Base-by-base conservation (phyloP, 2,797 vertebrate genomes). In the Phrynocephalus forsythii region DNA sequence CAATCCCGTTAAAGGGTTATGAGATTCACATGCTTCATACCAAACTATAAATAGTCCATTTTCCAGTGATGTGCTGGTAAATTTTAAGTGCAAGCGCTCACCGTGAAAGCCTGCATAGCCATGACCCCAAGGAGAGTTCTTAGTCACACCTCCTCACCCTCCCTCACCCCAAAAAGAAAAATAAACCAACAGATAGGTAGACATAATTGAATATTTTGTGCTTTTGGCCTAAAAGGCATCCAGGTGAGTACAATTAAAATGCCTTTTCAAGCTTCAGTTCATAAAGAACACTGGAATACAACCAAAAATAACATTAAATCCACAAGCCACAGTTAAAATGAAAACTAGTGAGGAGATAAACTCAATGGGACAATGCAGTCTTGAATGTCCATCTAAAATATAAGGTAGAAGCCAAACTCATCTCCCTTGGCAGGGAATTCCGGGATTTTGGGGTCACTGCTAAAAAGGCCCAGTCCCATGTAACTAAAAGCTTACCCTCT, bases 11-110 rank as follows among this genome's bases (percentile, higher is more conserved):
- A 86, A 78, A 52, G 83, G 75, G 20, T 82, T 91, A 67, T 82
- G 89, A 69, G 84, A 92, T 86, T 84, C 92, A 82, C 68, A 50
- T 88, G 87, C 86, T 88, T 92, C 18, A 81, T 79, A 9, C 66
- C 26, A 63, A 60, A 82, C 52, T 88, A 92, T 82, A 91, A 92
- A 89, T 82, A 63, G n/a, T 79, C 67, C 24, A 89, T 71, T 69
- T 91, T 10, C 48, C 72, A 76, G 26, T 84, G 33, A 33, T 76
- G 33, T 28, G 75, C 2, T 66, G 83, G 26, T 84, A 84, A 66
- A 66, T n/a, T 44, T 76, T 63, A 75, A 76, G 72, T 28, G 15
- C 5, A 84, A 22, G 16, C 63, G 6, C 9, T 48, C 72, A 48
- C 28, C 56, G 5, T 22, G 26, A 28, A 10, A 84, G 24, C 30